Evolutionary conservation across 2,113 vertebrate genomes (phyloP), one percentile per base, ranked within the genome.

Genomic region (Corapipo altera): DNA sequence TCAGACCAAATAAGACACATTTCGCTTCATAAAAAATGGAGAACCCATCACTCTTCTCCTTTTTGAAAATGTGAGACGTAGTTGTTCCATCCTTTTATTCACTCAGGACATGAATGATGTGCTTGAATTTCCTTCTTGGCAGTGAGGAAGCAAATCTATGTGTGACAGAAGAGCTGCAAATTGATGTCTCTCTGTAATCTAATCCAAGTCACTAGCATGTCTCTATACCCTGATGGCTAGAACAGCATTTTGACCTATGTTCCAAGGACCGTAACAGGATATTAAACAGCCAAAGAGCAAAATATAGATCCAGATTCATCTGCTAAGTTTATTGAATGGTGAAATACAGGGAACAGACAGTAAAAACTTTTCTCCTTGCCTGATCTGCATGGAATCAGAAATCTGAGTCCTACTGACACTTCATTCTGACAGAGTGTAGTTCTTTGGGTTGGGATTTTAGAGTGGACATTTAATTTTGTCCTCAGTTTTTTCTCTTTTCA

Each of bases 51-150:
- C 33, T 78, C 62, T 82, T 76, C 75, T 87, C 52, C 43, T n/a
- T 88, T 96, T 85, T 43, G 67, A 69, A 90, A 70, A 69, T 7
- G 41, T 70, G 41, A 88, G 54, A 83, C 13, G 17, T 44, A 52
- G 33, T 18, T 69, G 27, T 57, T 93, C 54, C 49, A 66, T 37
- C 37, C 46, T 81, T 86, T 84, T 65, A 59, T 20, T 91, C 46
- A 77, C 26, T 12, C 22, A 44, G 28, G 18, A 49, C 44, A 39
- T 24, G 23, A 89, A 74, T 6, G 1, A 46, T 2, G 9, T 61
- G 13, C 54, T 94, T 90, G 74, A 85, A 76, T 91, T 95, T 94
- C 85, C 79, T 89, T 85, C 71, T 83, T 90, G 90, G 88, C 82
- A 62, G 28, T 1, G 1, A 89, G 44, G 51, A 88, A 76, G 22